Conservation (phyloP, 2,888 invertebrate genomes). For the Caenorhabditis parvicauda region DNA sequence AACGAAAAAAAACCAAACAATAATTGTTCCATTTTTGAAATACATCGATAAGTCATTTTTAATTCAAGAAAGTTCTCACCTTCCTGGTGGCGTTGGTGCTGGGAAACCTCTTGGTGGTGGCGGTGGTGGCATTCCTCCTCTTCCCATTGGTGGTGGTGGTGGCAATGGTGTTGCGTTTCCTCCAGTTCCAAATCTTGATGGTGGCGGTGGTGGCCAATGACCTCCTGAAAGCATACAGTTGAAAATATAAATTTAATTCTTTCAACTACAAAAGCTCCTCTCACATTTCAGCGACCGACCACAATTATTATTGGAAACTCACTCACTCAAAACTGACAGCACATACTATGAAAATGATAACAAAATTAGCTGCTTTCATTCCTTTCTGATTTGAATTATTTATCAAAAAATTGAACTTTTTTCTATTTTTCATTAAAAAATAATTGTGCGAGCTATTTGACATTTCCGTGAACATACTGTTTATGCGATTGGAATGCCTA, state of each 20-base stretch:
- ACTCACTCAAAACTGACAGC: background rate
- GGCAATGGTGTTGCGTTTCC: constrained; percentile 30
- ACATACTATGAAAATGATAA: too few species aligned
- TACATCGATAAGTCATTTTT: too few species aligned
- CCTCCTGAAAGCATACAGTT: constrained; percentile 17
- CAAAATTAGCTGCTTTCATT: too few species aligned
- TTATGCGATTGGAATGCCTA: background rate
- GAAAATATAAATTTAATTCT: constrained; percentile 7
- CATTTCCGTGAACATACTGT: background rate
- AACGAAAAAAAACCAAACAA: too few species aligned
- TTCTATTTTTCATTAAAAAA: background rate
- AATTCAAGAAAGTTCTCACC: constrained; percentile 9
- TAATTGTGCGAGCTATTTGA: background rate
- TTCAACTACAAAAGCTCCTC: constrained; percentile 13
- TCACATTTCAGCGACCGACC: background rate
- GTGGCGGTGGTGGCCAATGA: constrained; percentile 38
- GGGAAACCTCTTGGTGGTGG: constrained; percentile 10
- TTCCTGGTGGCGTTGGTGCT: constrained; percentile 21
- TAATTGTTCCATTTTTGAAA: too few species aligned
- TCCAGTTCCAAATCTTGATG: constrained; percentile 39
- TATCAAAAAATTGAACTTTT: background rate
- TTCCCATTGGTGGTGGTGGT: constrained; percentile 27
- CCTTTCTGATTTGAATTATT: too few species aligned
- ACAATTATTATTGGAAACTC: background rate
- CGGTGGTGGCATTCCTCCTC: constrained; percentile 23